Evolutionary conservation across 2,888 invertebrate genomes (phyloP).

Genomic region (Pseudolycoriella hygida): DNA sequence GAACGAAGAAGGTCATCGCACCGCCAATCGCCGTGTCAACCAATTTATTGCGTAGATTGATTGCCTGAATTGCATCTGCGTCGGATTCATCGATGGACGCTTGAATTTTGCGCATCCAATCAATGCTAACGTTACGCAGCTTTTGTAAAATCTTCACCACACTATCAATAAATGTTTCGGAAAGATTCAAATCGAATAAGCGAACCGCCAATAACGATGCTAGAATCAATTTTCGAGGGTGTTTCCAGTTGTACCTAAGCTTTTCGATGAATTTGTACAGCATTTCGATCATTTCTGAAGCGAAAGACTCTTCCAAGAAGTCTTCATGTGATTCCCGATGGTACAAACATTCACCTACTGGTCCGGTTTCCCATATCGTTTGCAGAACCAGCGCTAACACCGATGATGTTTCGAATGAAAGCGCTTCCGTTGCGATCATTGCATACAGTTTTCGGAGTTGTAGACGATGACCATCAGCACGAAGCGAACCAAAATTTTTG

Average conservation of each 20-base stretch:
- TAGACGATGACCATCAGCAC: slow-evolving; percentile 2
- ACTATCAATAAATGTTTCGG: too few relatives aligned
- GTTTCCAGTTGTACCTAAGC: too few relatives aligned
- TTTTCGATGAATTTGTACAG: too few relatives aligned
- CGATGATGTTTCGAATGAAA: slow-evolving; percentile 1
- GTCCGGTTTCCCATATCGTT: neutral
- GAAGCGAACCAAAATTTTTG: slow-evolving; percentile 3
- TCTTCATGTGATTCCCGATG: slow-evolving; percentile 3
- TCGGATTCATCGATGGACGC: neutral
- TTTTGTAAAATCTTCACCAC: too few relatives aligned
- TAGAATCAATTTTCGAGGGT: too few relatives aligned
- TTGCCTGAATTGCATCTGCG: too few relatives aligned
- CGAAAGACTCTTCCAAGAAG: neutral
- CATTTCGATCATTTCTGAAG: too few relatives aligned
- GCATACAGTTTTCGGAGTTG: slow-evolving; percentile 3
- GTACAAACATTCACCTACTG: too few relatives aligned
- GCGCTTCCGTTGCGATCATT: neutral
- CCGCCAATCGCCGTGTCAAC: neutral
- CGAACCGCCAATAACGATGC: too few relatives aligned
- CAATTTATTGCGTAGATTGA: neutral
- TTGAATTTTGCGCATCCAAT: slow-evolving; percentile 2
- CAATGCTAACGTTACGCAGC: neutral
- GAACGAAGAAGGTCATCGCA: neutral
- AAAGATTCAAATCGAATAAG: too few relatives aligned
- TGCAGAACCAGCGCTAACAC: neutral